A percentile compares a stretch with the other conserved stretches of the same genome.
These are phyloP conservation scores for Dinocampus coccinellae DNA, from an alignment of 2,888 invertebrate genomes.

Conservation along the genomic window DNA sequence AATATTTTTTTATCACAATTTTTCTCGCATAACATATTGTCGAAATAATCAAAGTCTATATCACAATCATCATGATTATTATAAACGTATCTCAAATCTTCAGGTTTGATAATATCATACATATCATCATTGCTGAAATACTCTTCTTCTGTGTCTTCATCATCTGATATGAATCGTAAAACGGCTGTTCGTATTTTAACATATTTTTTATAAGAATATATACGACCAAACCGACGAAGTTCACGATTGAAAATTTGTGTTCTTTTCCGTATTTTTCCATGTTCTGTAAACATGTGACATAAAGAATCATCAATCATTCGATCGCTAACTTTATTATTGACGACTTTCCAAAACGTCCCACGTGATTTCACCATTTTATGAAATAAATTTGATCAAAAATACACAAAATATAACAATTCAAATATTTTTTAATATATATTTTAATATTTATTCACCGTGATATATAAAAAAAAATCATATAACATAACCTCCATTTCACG, in stretches of 20 bases:
- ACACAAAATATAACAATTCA: too few species aligned
- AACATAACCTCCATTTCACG: too few species aligned
- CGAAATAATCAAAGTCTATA: background rate
- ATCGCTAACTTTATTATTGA: slow-evolving; percentile 32
- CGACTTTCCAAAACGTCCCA: slow-evolving; percentile 39
- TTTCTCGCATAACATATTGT: background rate
- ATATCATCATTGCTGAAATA: slow-evolving; percentile 1
- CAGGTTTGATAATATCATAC: background rate
- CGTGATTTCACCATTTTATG: background rate
- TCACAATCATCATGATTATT: background rate
- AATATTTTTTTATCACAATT: background rate
- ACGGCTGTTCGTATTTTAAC: slow-evolving; percentile 43
- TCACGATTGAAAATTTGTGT: slow-evolving; percentile 46
- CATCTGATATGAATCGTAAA: slow-evolving; percentile 38
- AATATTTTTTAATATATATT: too few species aligned
- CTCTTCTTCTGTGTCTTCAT: slow-evolving; percentile 38
- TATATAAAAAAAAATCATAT: too few species aligned
- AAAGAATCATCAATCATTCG: slow-evolving; percentile 42
- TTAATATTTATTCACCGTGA: too few species aligned
- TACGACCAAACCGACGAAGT: slow-evolving; percentile 29
- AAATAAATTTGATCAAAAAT: background rate
- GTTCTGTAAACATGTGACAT: slow-evolving; percentile 36
- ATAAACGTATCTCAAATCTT: background rate
- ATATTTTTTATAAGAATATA: slow-evolving; percentile 45
- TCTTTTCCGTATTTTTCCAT: slow-evolving; percentile 38